A percentile compares a stretch with the other conserved stretches of the same genome.
Evolutionary conservation across 1,140 invertebrate species (phyloP).

Genomic region (Euura lappo): DNA sequence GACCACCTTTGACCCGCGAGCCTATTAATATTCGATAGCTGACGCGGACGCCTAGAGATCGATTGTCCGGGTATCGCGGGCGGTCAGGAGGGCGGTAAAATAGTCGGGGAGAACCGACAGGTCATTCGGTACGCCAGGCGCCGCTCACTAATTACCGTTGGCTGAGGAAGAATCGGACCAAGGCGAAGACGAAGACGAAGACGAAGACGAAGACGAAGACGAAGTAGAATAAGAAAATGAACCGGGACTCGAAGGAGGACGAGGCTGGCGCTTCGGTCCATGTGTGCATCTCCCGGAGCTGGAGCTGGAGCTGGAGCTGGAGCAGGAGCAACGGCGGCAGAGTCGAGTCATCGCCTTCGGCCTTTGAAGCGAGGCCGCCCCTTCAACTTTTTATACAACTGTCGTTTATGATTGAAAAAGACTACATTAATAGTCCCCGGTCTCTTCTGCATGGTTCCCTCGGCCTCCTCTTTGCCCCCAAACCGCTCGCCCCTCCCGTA

Average conservation of each 20-base stretch:
- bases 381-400: conserved; percentile 55
- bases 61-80: conserved; percentile 4
- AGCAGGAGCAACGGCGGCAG: conserved; percentile 20
- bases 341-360: conserved; percentile 53
- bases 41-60: conserved; percentile 3
- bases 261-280: conserved; percentile 26
- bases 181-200: conserved; percentile 19
- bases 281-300: neutral
- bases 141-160: conserved; percentile 55
- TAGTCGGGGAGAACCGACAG: conserved; percentile 25
- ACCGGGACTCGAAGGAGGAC: neutral
- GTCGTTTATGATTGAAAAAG: conserved; percentile 60
- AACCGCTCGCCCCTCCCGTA: too few species aligned
- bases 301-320: neutral
- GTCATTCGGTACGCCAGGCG: conserved; percentile 32
- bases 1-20: neutral
- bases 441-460: too few species aligned
- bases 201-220: conserved; percentile 16
- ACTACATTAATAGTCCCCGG: conserved; percentile 33
- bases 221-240: conserved; percentile 9
- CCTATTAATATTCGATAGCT: conserved; percentile 7
- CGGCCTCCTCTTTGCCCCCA: too few species aligned
- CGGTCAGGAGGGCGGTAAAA: conserved; percentile 3
- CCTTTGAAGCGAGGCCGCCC: conserved; percentile 54
- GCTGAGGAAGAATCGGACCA: conserved; percentile 33